Evolutionary conservation across 37 sponge, comb jelly and placozoan species (phyloP).

Genomic region (Ianthella basta): DNA sequence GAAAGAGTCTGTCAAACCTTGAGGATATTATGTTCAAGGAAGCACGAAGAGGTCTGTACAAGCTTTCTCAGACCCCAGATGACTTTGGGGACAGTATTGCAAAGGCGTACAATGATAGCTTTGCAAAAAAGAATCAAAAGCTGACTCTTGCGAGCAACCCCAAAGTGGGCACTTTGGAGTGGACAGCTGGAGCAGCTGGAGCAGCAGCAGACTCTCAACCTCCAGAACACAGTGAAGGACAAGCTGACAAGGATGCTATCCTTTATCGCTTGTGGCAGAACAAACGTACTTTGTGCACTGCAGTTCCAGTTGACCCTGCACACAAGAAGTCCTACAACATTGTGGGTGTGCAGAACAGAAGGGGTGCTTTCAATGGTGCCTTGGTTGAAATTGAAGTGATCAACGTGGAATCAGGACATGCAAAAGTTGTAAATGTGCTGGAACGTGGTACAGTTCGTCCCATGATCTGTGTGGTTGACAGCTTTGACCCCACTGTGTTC

Average conservation of each 20-base stretch:
- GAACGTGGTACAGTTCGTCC: slow-evolving; percentile 13
- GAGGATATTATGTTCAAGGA: not conserved
- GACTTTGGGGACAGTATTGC: not conserved
- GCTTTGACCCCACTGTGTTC: slow-evolving; percentile 43
- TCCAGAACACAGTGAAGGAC: too few relatives aligned
- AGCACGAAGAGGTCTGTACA: not conserved
- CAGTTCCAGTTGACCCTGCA: slow-evolving; percentile 56
- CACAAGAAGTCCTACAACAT: slow-evolving; percentile 16
- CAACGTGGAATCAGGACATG: not conserved
- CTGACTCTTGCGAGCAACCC: too few relatives aligned
- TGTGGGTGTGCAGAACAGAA: slow-evolving; percentile 40
- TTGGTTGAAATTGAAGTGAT: slow-evolving; percentile 52
- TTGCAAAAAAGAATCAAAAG: too few relatives aligned
- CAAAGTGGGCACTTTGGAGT: too few relatives aligned
- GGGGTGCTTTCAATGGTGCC: slow-evolving; percentile 71
- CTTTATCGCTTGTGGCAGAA: slow-evolving; percentile 21
- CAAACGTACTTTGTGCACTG: slow-evolving; percentile 31
- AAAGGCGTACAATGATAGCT: not conserved
- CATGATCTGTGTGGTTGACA: slow-evolving; percentile 53
- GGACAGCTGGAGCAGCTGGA: too few relatives aligned
- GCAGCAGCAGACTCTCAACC: too few relatives aligned
- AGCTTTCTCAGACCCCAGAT: too few relatives aligned
- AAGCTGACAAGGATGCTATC: too few relatives aligned
- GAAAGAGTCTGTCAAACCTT: not conserved
- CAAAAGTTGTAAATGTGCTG: slow-evolving; percentile 37